A percentile compares a stretch with the other conserved stretches of the same genome.
Evolutionary conservation across 2,797 vertebrate genomes (phyloP).

Genomic region (Pangasius mekongensis): DNA sequence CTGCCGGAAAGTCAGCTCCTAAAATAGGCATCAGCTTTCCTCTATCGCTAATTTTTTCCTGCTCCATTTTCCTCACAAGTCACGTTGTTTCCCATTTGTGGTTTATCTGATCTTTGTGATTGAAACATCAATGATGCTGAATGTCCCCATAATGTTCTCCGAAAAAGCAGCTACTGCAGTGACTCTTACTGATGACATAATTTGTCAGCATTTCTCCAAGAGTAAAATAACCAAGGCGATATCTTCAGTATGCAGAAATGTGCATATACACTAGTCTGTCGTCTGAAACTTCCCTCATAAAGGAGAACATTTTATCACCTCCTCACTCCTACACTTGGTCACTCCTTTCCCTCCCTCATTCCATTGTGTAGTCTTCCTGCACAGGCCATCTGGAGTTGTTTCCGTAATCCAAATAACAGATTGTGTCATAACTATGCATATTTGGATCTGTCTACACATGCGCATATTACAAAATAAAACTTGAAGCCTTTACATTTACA

Average conservation of each 20-base stretch:
- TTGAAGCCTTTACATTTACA: not conserved
- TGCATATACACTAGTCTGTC: not conserved
- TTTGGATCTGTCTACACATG: not conserved
- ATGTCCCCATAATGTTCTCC: not conserved
- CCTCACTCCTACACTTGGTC: conserved; percentile 54
- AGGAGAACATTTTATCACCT: conserved; percentile 42
- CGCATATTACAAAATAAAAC: not conserved
- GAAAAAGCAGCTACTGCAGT: not conserved
- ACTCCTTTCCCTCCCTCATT: conserved; percentile 43
- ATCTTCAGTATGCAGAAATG: conserved; percentile 25
- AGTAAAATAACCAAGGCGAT: not conserved
- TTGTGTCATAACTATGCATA: conserved; percentile 56
- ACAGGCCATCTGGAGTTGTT: conserved; percentile 65
- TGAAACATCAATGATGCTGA: not conserved
- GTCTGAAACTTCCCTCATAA: not conserved
- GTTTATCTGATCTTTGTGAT: conserved; percentile 56
- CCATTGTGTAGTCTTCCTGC: conserved; percentile 73
- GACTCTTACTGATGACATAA: not conserved
- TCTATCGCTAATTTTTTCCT: conserved; percentile 73
- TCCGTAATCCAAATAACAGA: conserved; percentile 55
- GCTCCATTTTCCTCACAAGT: conserved; percentile 58
- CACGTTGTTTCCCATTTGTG: conserved; percentile 40
- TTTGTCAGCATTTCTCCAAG: not conserved
- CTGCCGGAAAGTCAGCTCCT: conserved; percentile 76
- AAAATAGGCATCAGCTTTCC: conserved; percentile 75